phyloP scores from a whole-genome alignment of 1,140 invertebrate species.

The Drosophila funebris region DNA sequence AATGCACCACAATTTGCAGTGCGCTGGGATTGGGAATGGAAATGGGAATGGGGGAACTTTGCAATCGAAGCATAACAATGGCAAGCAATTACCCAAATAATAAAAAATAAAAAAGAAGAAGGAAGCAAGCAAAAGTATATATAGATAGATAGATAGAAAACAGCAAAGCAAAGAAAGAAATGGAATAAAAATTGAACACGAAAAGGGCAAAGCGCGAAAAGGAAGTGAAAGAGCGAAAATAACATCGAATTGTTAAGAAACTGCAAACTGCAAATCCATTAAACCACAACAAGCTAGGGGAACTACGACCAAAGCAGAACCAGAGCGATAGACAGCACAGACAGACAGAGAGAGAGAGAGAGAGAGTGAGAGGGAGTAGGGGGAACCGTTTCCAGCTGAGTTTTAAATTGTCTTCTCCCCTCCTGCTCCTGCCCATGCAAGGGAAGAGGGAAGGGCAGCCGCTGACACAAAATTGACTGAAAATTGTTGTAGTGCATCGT shows the following conservation, averaged over 20 bases:
- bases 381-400: background rate
- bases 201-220: constrained; percentile 75
- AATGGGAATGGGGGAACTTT: constrained; percentile 32
- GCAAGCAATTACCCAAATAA: constrained; percentile 76
- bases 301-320: constrained; percentile 1
- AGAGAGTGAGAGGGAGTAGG: background rate
- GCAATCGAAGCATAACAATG: constrained; percentile 68
- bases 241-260: constrained; percentile 78
- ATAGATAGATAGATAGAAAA: background rate
- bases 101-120: constrained; percentile 45
- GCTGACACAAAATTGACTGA: constrained; percentile 65
- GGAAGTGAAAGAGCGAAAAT: constrained; percentile 76
- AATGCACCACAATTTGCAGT: constrained; percentile 67
- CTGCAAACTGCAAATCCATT: constrained; percentile 80
- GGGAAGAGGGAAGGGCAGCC: background rate
- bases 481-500: constrained; percentile 54
- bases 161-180: constrained; percentile 26
- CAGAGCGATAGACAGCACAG: constrained; percentile 6
- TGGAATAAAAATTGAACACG: constrained; percentile 52
- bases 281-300: constrained; percentile 72
- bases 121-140: constrained; percentile 1
- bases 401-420: constrained; percentile 22
- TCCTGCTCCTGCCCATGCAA: too few relatives aligned
- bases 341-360: background rate
- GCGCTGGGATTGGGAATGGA: constrained; percentile 9